Evolutionary conservation across 2,113 vertebrate genomes (phyloP).

Genomic region (Lota lota): DNA sequence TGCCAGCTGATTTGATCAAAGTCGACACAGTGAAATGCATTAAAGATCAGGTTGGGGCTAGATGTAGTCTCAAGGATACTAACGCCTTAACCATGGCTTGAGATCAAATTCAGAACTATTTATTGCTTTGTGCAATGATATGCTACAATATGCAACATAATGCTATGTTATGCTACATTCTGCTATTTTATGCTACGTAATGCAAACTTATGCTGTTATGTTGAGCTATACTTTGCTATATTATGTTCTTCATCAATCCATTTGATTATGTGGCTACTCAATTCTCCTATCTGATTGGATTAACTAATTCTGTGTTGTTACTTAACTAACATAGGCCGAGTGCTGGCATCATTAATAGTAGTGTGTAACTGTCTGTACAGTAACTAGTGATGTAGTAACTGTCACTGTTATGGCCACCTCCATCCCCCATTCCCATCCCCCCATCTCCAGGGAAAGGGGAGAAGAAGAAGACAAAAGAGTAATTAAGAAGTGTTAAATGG

Average conservation of each 20-base stretch:
- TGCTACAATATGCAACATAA: too few relatives aligned
- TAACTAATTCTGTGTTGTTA: slow-evolving; percentile 3
- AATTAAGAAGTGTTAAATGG: slow-evolving; percentile 53
- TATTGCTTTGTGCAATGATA: too few relatives aligned
- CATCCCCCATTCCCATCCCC: not conserved
- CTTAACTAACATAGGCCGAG: not conserved
- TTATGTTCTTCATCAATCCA: not conserved
- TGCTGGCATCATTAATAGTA: not conserved
- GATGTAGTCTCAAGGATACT: too few relatives aligned
- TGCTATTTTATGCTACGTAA: too few relatives aligned
- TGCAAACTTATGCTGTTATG: not conserved
- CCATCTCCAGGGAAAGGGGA: not conserved
- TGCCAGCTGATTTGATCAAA: too few relatives aligned
- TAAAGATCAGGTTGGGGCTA: too few relatives aligned
- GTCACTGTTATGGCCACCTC: slow-evolving; percentile 1
- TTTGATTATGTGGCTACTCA: slow-evolving; percentile 22
- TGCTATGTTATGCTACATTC: too few relatives aligned
- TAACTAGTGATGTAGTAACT: slow-evolving; percentile 20
- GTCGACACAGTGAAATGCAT: too few relatives aligned
- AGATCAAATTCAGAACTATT: too few relatives aligned
- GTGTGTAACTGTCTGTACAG: slow-evolving; percentile 3
- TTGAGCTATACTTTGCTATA: too few relatives aligned
- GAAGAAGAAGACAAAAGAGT: slow-evolving; percentile 38
- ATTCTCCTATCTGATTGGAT: slow-evolving; percentile 7
- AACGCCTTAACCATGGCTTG: too few relatives aligned